Percentiles rank a stretch among this genome's conserved stretches.
These are phyloP conservation scores for Agrochola circellaris DNA, from an alignment of 2,888 invertebrate genomes.

Conservation along the genomic window DNA sequence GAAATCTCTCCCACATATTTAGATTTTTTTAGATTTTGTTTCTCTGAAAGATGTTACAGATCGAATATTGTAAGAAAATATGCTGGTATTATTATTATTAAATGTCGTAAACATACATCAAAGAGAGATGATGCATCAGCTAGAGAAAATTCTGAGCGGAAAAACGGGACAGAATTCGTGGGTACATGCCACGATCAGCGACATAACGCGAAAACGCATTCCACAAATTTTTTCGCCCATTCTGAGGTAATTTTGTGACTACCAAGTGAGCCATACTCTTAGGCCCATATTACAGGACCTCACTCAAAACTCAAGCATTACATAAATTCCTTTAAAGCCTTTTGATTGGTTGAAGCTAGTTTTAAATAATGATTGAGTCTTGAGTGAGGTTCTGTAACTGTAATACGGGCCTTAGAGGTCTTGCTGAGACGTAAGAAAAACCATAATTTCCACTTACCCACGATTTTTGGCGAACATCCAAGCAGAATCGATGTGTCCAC, in stretches of 20 bases:
- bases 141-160: not conserved
- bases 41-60: too few species aligned
- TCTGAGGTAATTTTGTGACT: not conserved
- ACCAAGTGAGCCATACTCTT: not conserved
- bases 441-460: slow-evolving; percentile 88
- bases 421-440: not conserved
- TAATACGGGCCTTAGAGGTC: too few species aligned
- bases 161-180: not conserved
- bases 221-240: not conserved
- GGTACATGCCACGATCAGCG: not conserved
- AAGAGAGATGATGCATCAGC: not conserved
- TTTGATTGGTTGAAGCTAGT: too few species aligned
- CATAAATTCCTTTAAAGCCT: too few species aligned
- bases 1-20: too few species aligned
- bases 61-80: too few species aligned
- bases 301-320: too few species aligned
- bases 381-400: too few species aligned
- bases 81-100: too few species aligned
- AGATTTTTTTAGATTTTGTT: too few species aligned
- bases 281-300: too few species aligned
- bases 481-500: slow-evolving; percentile 97
- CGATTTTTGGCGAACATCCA: slow-evolving; percentile 96
- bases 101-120: not conserved
- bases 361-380: too few species aligned
- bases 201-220: not conserved